Evolutionary conservation across 2,888 invertebrate genomes (phyloP), one percentile per base, ranked within the genome.

Genomic region (Morinoia aosen): DNA sequence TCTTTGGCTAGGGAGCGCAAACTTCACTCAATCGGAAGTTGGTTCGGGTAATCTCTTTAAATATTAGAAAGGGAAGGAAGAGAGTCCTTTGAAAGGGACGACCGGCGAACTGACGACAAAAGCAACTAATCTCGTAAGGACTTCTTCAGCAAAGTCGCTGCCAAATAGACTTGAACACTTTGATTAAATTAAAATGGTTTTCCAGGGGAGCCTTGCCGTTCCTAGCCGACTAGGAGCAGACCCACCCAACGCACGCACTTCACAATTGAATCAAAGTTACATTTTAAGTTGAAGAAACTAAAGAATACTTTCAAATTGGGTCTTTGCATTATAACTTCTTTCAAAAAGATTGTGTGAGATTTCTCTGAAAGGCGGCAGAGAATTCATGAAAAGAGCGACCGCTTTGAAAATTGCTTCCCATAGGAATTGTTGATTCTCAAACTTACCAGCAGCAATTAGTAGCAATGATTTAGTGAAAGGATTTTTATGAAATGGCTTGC

Each of bases 191-290:
- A 56, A 91, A 91, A 91, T 91, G 91, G 91, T 91, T 90, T 90
- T 39, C 91, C 33, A 5, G 91, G 11, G 57, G 91, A 91, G 4
- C 33, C 57, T 91, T 57, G 39, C 90, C 90, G 90, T 39, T 57
- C 33, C 91, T 25, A n/a, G 91, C 91, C 39, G 91, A 33, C 91
- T 91, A 48, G 40, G 57, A 91, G 57, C n/a, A 90, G 90, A 40
- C 57, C 25, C 91, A 91, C 25, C 91, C 40, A 57, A 57, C 91
- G n/a, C 33, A 48, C 57, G 91, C 7, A 57, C 33, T 57, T 25
- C 91, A 91, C 40, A 91, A 91, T 91, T 91, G 91, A 91, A 91
- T 91, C 91, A 91, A 91, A 91, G 91, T 91, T 91, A 91, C 91
- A 91, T 91, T 91, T 25, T 57, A 33, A 91, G 14, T 48, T 91